phyloP scores from a whole-genome alignment of 30 jellyfish, hydroid and myxozoan genomes.

The Chironex yamaguchii region DNA sequence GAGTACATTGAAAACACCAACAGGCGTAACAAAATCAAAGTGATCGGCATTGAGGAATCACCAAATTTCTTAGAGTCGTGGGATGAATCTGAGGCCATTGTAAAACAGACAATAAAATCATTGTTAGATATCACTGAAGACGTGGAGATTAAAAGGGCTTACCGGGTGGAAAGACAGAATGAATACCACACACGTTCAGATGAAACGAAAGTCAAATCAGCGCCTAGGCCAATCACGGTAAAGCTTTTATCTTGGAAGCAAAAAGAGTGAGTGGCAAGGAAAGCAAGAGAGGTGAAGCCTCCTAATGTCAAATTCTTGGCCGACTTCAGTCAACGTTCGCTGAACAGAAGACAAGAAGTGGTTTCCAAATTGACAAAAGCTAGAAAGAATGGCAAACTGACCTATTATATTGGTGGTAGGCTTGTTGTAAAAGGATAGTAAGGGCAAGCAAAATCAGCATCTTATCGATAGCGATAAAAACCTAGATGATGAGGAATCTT shows the following conservation, averaged over 20 bases:
- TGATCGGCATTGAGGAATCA: too few species aligned
- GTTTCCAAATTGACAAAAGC: too few species aligned
- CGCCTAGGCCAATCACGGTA: slow-evolving; percentile 47
- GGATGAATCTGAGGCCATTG: slow-evolving; percentile 26
- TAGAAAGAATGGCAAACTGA: too few species aligned
- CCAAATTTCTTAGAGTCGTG: too few species aligned
- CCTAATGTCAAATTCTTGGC: slow-evolving; percentile 8
- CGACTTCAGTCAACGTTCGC: slow-evolving; percentile 21
- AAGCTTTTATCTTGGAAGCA: slow-evolving; percentile 50
- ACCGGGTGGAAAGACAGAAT: slow-evolving; percentile 24
- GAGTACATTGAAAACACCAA: too few species aligned
- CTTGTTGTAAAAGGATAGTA: too few species aligned
- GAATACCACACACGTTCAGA: slow-evolving; percentile 24
- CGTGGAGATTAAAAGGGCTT: slow-evolving; percentile 36
- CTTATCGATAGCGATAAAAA: too few species aligned
- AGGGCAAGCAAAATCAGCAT: too few species aligned
- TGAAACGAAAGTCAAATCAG: slow-evolving; percentile 16
- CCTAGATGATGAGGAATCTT: too few species aligned
- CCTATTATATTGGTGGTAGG: too few species aligned
- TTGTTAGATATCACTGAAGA: slow-evolving; percentile 21
- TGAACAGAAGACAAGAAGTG: too few species aligned
- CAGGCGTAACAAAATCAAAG: too few species aligned
- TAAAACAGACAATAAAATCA: slow-evolving; percentile 24
- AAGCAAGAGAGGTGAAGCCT: slow-evolving; percentile 38
- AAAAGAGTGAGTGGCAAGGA: slow-evolving; percentile 26